Conservation (phyloP, 2,888 invertebrate species). For the Heterodera filipjevi region DNA sequence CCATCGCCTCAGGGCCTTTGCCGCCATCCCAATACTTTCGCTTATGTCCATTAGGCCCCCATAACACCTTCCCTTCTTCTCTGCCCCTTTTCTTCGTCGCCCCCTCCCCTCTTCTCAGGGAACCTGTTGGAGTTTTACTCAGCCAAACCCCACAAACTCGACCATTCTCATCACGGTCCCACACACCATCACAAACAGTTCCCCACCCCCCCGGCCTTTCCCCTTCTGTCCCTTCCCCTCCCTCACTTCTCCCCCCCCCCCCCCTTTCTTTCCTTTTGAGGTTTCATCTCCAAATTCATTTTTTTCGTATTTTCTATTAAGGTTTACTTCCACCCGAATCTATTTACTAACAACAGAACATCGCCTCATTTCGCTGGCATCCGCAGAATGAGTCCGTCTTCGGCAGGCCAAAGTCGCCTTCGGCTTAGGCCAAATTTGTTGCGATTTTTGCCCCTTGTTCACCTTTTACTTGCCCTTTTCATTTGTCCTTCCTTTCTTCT, state of each 20-base stretch:
- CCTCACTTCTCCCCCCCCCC: not conserved
- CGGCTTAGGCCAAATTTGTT: not conserved
- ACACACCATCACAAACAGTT: not conserved
- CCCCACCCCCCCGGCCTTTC: not conserved
- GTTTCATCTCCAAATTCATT: conserved; percentile 9
- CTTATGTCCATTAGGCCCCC: not conserved
- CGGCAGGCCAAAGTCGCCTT: not conserved
- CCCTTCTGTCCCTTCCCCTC: not conserved
- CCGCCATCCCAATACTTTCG: conserved; percentile 19
- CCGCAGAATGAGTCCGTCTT: not conserved
- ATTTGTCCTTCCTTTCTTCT: not conserved
- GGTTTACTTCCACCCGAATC: no score
- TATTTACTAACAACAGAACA: not conserved
- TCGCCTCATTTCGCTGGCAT: conserved; percentile 3
- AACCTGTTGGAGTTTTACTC: conserved; percentile 19
- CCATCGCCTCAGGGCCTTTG: conserved; percentile 1
- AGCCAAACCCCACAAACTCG: conserved; percentile 10
- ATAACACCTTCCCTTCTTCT: not conserved
- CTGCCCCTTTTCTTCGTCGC: no score
- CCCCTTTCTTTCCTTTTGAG: not conserved
- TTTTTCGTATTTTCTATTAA: not conserved
- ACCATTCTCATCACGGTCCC: not conserved
- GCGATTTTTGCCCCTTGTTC: not conserved
- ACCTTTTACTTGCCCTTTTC: conserved; percentile 9
- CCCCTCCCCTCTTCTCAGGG: not conserved